A percentile compares a stretch with the other conserved stretches of the same genome.
These are phyloP conservation scores for Pachyuromys duprasi DNA, from an alignment of 2,797 vertebrate species.

Conservation along the genomic window DNA sequence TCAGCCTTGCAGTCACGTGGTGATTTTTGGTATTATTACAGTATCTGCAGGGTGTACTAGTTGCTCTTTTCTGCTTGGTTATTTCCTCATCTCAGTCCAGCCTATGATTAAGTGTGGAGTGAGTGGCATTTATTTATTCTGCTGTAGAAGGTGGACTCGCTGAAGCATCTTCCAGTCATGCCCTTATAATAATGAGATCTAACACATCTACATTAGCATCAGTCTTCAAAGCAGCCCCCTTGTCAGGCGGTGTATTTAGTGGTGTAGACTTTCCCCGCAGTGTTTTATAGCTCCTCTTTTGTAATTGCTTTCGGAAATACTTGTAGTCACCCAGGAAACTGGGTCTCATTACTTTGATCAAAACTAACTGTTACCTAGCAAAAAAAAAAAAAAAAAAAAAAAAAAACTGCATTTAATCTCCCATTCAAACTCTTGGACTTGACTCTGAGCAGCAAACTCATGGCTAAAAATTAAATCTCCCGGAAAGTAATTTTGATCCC, in stretches of 20 bases:
- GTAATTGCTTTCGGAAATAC: constrained; percentile 2
- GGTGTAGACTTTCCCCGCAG: neutral
- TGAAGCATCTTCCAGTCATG: neutral
- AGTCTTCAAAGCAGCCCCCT: constrained; percentile 13
- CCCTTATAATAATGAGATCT: neutral
- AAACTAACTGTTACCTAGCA: neutral
- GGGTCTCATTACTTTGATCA: neutral
- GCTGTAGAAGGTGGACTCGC: neutral
- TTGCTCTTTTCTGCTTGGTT: constrained; percentile 38
- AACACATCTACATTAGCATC: constrained; percentile 32
- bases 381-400: constrained; percentile 11
- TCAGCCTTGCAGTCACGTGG: neutral
- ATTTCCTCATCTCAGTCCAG: constrained; percentile 51
- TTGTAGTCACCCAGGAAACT: constrained; percentile 7
- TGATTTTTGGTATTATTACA: neutral
- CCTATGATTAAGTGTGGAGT: constrained; percentile 20
- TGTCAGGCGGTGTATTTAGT: constrained; percentile 9
- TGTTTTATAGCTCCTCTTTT: neutral
- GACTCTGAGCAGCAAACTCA: neutral
- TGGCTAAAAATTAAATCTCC: constrained; percentile 48
- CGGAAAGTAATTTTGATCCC: constrained; percentile 48
- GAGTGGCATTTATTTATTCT: constrained; percentile 35
- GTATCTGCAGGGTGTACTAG: neutral
- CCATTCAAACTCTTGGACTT: constrained; percentile 4
- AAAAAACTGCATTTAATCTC: neutral